Conservation (phyloP, 2,797 vertebrate species). For the Sebastes flavidus region DNA sequence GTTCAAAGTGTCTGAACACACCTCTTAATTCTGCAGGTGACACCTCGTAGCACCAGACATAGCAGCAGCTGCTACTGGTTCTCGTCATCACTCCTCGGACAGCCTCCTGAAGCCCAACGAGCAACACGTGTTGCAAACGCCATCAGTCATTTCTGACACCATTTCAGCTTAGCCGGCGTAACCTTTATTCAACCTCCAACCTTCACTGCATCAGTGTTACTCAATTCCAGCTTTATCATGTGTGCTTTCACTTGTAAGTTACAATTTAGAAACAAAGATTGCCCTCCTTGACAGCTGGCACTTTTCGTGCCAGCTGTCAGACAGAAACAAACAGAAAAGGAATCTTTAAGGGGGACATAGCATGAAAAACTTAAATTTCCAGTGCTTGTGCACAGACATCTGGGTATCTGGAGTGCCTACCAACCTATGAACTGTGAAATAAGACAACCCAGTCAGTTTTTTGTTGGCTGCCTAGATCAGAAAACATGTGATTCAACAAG, state of each 20-base stretch:
- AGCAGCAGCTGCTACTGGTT: slow-evolving; percentile 28
- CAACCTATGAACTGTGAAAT: background rate
- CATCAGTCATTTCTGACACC: slow-evolving; percentile 27
- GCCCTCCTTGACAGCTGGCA: background rate
- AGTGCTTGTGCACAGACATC: background rate
- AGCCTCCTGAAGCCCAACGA: slow-evolving; percentile 4
- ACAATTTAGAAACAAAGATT: background rate
- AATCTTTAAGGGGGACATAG: background rate
- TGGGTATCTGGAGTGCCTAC: background rate
- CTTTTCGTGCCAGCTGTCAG: background rate
- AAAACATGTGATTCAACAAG: background rate
- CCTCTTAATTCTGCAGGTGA: background rate
- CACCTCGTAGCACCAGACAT: background rate
- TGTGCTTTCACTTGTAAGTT: background rate
- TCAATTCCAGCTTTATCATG: background rate
- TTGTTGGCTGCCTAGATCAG: background rate
- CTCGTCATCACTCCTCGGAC: slow-evolving; percentile 42
- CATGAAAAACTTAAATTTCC: background rate
- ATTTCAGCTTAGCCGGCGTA: slow-evolving; percentile 1
- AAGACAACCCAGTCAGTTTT: background rate
- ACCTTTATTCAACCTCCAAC: slow-evolving; percentile 2
- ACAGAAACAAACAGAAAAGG: background rate
- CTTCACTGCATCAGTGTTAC: background rate
- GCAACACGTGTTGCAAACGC: slow-evolving; percentile 23
- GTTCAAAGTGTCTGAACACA: slow-evolving; percentile 2